Evolutionary conservation across 2,888 invertebrate species (phyloP).

Genomic region (Seira sanloemensis): DNA sequence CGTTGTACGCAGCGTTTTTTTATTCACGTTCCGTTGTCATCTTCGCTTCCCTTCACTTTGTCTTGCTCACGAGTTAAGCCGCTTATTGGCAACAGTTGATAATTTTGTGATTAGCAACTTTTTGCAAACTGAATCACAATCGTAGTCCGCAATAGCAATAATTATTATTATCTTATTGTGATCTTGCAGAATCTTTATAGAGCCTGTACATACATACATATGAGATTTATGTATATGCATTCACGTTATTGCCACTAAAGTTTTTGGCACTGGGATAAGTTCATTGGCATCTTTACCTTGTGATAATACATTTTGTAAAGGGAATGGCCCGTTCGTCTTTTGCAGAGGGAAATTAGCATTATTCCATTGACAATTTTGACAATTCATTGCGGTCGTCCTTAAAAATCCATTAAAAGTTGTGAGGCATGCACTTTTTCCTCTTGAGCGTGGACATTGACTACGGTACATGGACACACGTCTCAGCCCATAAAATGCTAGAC

Average conservation of each 20-base stretch:
- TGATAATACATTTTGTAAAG: too few species aligned
- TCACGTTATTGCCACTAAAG: too few species aligned
- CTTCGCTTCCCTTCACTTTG: conserved; percentile 54
- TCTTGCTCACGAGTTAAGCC: conserved; percentile 17
- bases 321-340: neutral
- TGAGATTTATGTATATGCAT: too few species aligned
- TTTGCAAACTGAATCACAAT: conserved; percentile 11
- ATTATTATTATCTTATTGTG: too few species aligned
- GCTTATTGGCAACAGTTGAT: neutral
- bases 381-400: conserved; percentile 20
- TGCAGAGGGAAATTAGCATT: neutral
- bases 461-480: neutral
- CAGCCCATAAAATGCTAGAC: neutral
- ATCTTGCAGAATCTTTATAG: too few species aligned
- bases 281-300: conserved; percentile 9
- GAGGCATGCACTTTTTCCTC: neutral
- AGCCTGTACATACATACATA: too few species aligned
- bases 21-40: conserved; percentile 40
- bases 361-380: conserved; percentile 14
- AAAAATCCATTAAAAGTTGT: conserved; percentile 9
- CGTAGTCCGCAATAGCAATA: too few species aligned
- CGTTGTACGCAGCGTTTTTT: too few species aligned
- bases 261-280: conserved; percentile 10
- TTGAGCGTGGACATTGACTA: neutral
- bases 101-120: conserved; percentile 1